These are phyloP conservation scores for Aspiorhynchus laticeps DNA, from an alignment of 2,113 vertebrate species.

Conservation along the genomic window DNA sequence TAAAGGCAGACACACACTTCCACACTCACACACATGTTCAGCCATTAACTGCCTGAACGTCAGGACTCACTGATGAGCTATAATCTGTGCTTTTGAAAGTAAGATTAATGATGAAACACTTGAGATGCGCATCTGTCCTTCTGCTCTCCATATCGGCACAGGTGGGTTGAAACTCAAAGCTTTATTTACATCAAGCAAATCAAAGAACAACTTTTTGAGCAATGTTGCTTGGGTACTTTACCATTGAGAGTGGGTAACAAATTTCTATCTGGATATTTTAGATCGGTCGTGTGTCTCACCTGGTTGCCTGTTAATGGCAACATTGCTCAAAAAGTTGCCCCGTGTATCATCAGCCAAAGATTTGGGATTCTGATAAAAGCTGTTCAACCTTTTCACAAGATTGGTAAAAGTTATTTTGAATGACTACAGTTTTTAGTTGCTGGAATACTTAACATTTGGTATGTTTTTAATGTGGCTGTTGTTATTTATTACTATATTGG, in stretches of 20 bases:
- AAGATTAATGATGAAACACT: conserved; percentile 17
- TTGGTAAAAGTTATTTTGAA: neutral
- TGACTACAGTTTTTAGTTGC: neutral
- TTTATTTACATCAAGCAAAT: neutral
- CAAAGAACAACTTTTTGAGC: no score
- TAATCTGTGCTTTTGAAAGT: neutral
- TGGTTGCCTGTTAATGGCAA: no score
- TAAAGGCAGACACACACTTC: neutral
- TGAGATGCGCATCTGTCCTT: neutral
- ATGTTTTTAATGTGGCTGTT: neutral
- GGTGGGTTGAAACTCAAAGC: neutral
- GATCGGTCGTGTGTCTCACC: no score
- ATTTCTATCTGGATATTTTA: no score
- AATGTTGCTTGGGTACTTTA: no score
- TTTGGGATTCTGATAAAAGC: neutral
- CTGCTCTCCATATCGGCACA: neutral
- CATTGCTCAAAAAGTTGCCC: no score
- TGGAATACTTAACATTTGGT: neutral
- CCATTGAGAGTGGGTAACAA: no score
- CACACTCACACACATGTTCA: neutral
- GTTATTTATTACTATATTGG: neutral
- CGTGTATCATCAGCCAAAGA: neutral
- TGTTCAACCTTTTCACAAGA: neutral
- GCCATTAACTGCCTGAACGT: neutral
- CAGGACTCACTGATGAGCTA: neutral